Base-by-base conservation (phyloP, 2,888 invertebrate species). In the Drosophila macrospina region DNA sequence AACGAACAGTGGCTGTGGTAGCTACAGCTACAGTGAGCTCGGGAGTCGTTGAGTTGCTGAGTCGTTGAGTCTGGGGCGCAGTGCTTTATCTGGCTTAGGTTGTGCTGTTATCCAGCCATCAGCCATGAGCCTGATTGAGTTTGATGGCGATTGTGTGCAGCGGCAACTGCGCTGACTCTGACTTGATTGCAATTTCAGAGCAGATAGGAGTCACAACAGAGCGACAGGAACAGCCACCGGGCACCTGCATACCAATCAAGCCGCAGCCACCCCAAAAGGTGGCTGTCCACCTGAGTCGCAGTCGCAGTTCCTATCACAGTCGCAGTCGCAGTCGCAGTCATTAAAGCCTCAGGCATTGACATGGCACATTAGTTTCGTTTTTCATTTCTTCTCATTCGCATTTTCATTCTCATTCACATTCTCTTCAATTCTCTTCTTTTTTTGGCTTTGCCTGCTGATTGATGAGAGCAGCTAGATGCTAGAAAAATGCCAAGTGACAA, bases 81-180 rank as follows among this genome's bases (percentile, higher is more conserved):
- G 55, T 41, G 69, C 63, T 64, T 68, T 63, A 70, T 79, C 55
- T 59, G 50, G 41, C 44, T 65, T 15, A 10, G 55, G 30, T 54
- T 56, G n/a, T 16, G 42, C 62, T 54, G 78, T 78, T 73, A 77
- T 77, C 70, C 74, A 66, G 67, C 78, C 81, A 69, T 72, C 57
- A 80, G 81, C 68, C 78, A 63, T 67, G 80, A 87, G 80, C 88
- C 80, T 83, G 88, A 83, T 83, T 83, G 83, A 83, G 83, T 83
- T 83, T 86, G 86, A 88, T 88, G 86, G 83, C 86, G 86, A 88
- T 83, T 86, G 88, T 88, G 88, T 83, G 70, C 67, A 52, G 42
- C 60, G 41, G 20, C 26, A 51, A 81, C 72, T 61, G 56, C 79
- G 54, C 50, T 71, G 55, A 32, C 72, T 55, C 59, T 68, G 83